These are phyloP conservation scores for Drosophila oshimai DNA, from an alignment of 1,140 invertebrate genomes.

Conservation along the genomic window DNA sequence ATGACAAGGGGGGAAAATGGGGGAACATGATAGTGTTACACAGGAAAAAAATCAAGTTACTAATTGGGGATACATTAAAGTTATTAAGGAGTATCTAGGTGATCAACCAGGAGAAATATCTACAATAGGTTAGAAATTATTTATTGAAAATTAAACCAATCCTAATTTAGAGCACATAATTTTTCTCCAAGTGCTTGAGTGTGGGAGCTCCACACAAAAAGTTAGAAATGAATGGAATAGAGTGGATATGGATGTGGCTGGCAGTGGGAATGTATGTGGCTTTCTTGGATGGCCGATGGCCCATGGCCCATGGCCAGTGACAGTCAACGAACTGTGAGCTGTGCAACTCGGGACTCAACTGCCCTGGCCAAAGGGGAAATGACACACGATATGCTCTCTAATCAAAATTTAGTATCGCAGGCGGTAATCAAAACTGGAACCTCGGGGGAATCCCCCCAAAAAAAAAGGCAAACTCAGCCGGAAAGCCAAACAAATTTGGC, in stretches of 20 bases:
- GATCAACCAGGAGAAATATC: no score
- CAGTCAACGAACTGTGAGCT: slow-evolving; percentile 56
- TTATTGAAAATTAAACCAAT: no score
- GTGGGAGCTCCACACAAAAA: neutral
- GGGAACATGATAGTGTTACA: neutral
- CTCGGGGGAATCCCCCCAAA: neutral
- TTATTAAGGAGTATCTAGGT: no score
- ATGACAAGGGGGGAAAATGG: slow-evolving; percentile 36
- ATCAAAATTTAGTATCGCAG: slow-evolving; percentile 1
- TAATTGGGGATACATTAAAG: no score
- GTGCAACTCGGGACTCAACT: slow-evolving; percentile 15
- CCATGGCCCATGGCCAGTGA: no score
- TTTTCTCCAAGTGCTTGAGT: neutral
- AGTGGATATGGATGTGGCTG: slow-evolving; percentile 3
- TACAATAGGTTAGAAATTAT: no score
- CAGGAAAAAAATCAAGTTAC: neutral
- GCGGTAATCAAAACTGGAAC: slow-evolving; percentile 17
- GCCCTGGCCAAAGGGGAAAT: neutral
- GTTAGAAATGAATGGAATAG: slow-evolving; percentile 38
- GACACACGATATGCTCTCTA: slow-evolving; percentile 26
- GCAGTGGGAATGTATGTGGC: neutral
- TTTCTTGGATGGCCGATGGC: slow-evolving; percentile 25
- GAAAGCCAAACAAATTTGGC: slow-evolving; percentile 28
- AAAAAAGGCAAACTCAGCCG: neutral
- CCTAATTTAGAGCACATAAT: neutral